phyloP scores from a whole-genome alignment of 2,888 invertebrate species.

The Platerodrilus igneus region DNA sequence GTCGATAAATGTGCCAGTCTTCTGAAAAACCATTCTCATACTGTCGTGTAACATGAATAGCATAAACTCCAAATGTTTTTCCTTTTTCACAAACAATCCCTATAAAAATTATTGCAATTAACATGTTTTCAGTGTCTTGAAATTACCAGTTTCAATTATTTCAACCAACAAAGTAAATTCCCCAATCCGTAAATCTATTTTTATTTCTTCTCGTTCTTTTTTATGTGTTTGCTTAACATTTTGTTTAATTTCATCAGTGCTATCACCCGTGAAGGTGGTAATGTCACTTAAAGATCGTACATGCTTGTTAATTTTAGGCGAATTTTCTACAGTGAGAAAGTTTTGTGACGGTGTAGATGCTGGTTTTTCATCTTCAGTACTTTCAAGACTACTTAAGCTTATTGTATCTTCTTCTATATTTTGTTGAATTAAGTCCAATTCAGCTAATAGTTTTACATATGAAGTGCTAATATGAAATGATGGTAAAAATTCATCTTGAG shows the following conservation, averaged over 20 bases:
- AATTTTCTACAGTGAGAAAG: constrained; percentile 25
- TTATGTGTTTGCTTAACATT: background rate
- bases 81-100: constrained; percentile 79
- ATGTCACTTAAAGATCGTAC: constrained; percentile 46
- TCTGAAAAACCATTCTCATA: constrained; percentile 65
- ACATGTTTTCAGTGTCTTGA: constrained; percentile 3
- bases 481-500: constrained; percentile 58
- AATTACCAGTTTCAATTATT: constrained; percentile 61
- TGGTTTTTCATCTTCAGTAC: constrained; percentile 34
- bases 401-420: constrained; percentile 55
- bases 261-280: constrained; percentile 30
- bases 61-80: constrained; percentile 84
- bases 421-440: constrained; percentile 64
- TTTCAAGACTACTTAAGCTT: constrained; percentile 54
- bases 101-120: constrained; percentile 31
- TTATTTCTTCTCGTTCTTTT: constrained; percentile 21
- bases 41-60: constrained; percentile 70
- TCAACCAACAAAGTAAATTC: constrained; percentile 51
- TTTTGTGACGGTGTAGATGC: constrained; percentile 4
- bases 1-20: constrained; percentile 85
- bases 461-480: constrained; percentile 62
- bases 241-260: background rate
- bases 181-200: constrained; percentile 36
- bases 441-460: constrained; percentile 67
- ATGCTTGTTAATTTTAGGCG: constrained; percentile 40